A percentile compares a stretch with the other conserved stretches of the same genome.
These are phyloP conservation scores for Sapajus apella DNA, from an alignment of 2,113 vertebrate species.

Conservation along the genomic window DNA sequence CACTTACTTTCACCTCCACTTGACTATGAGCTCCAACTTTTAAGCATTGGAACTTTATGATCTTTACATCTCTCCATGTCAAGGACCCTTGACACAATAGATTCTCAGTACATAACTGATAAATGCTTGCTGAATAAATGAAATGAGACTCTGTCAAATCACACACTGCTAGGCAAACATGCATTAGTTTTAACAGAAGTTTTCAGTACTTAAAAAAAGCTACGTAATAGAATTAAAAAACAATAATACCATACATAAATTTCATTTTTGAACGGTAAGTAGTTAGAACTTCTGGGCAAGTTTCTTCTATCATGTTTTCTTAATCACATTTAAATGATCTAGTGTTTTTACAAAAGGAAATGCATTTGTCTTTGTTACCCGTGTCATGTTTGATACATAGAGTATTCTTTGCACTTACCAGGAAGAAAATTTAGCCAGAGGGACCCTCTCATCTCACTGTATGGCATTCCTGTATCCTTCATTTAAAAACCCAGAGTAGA, in stretches of 20 bases:
- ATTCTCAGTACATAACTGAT: not conserved
- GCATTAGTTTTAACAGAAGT: not conserved
- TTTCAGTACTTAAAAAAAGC: not conserved
- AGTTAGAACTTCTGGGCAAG: not conserved
- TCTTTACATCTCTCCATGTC: not conserved
- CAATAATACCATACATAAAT: not conserved
- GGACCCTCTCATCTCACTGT: not conserved
- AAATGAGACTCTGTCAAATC: not conserved
- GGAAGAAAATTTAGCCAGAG: not conserved
- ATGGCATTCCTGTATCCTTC: constrained; percentile 7
- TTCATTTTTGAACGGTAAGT: constrained; percentile 25
- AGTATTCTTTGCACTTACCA: not conserved
- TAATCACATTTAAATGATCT: constrained; percentile 20
- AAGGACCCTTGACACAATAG: not conserved
- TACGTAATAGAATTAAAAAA: not conserved
- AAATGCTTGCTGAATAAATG: not conserved
- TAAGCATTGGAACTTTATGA: not conserved
- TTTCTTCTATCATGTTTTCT: not conserved
- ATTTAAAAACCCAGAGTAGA: not conserved
- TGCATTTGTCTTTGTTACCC: constrained; percentile 8
- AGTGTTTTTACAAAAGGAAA: not conserved
- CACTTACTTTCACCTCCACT: not conserved
- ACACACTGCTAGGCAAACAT: not conserved
- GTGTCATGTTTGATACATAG: constrained; percentile 11
- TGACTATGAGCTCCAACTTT: not conserved